A percentile compares a stretch with the other conserved stretches of the same genome.
Conservation (phyloP, 64 coral and sea anemone genomes). For the Hydrozoanthus tunicans region DNA sequence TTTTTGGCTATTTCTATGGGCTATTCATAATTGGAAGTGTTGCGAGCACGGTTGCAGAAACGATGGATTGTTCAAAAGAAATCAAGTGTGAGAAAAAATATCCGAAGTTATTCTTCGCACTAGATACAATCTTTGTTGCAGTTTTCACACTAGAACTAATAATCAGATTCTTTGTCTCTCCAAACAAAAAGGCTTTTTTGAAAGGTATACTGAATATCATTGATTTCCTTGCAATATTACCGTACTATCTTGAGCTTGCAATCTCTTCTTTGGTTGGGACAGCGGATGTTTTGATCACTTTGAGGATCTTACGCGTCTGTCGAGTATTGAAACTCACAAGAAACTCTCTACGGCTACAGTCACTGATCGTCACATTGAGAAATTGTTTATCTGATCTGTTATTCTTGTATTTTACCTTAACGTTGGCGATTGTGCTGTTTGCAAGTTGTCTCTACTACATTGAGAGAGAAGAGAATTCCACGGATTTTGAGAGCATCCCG, state of each 20-base stretch:
- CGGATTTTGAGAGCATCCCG: constrained; percentile 68
- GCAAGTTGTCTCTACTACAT: constrained; percentile 65
- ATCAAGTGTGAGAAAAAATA: constrained; percentile 63
- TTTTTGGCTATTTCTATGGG: constrained; percentile 56
- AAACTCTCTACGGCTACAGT: constrained; percentile 64
- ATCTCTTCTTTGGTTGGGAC: constrained; percentile 40
- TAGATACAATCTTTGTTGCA: constrained; percentile 63
- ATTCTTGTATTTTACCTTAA: constrained; percentile 81
- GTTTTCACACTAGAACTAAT: constrained; percentile 74
- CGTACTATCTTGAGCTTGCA: constrained; percentile 71
- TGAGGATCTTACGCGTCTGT: constrained; percentile 66
- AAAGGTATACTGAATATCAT: constrained; percentile 71
- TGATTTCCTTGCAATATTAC: constrained; percentile 67
- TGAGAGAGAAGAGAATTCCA: constrained; percentile 57
- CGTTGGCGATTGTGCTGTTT: constrained; percentile 68
- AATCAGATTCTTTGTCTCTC: constrained; percentile 43
- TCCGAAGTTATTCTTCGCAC: constrained; percentile 32
- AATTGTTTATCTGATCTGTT: constrained; percentile 69
- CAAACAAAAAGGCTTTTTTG: constrained; percentile 55
- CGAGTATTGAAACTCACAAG: constrained; percentile 78
- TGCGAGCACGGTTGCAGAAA: constrained; percentile 62
- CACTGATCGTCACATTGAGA: constrained; percentile 50
- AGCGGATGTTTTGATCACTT: constrained; percentile 66
- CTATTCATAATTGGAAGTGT: constrained; percentile 74
- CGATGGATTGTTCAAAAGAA: constrained; percentile 53